Percentiles rank a stretch among this genome's conserved stretches.
phyloP scores from a whole-genome alignment of 2,113 vertebrate species.

The Scatophagus argus region DNA sequence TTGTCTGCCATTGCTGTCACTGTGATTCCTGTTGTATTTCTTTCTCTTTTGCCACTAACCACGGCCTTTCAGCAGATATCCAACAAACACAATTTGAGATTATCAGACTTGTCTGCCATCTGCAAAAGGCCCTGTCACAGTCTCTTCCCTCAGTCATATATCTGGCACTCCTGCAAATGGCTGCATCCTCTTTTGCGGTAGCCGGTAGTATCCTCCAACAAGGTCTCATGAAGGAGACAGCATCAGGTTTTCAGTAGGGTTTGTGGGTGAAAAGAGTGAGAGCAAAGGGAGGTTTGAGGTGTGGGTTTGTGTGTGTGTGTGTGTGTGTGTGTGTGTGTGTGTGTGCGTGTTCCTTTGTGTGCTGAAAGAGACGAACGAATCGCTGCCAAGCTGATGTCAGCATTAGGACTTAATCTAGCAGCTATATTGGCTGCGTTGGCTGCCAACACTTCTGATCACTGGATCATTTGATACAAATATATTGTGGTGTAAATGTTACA shows the following conservation, averaged over 20 bases:
- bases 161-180: conserved; percentile 48
- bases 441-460: conserved; percentile 33
- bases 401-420: conserved; percentile 44
- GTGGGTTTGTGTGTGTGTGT: background rate
- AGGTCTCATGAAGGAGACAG: conserved; percentile 26
- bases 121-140: conserved; percentile 57
- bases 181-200: conserved; percentile 4
- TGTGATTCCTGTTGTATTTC: conserved; percentile 21
- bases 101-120: conserved; percentile 49
- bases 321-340: conserved; percentile 15
- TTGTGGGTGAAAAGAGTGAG: conserved; percentile 13
- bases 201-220: conserved; percentile 28
- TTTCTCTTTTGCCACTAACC: conserved; percentile 7
- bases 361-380: conserved; percentile 12
- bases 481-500: background rate
- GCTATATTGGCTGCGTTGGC: conserved; percentile 2
- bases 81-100: conserved; percentile 39
- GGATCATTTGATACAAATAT: conserved; percentile 41
- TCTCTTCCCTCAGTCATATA: conserved; percentile 55
- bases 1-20: conserved; percentile 4
- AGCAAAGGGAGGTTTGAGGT: background rate
- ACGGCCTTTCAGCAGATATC: conserved; percentile 25
- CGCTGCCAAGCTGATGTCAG: conserved; percentile 51
- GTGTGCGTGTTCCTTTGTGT: conserved; percentile 18
- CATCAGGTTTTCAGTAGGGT: background rate